Conservation (phyloP, 2,113 vertebrate genomes). For the Bolborhynchus lineola region DNA sequence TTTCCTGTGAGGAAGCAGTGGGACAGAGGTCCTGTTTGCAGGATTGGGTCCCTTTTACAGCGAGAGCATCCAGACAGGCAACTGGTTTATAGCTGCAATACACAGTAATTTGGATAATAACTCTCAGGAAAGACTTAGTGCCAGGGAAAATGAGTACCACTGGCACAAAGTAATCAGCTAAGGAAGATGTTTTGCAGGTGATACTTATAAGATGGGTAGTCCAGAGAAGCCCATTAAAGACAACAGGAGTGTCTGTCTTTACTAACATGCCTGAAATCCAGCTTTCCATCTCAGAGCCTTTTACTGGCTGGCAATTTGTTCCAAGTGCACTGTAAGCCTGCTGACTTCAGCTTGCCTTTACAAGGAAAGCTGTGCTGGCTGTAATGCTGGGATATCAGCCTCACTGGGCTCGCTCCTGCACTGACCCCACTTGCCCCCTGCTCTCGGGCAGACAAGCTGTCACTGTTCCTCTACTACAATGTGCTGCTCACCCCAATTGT, state of each 20-base stretch:
- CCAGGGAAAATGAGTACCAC: background rate
- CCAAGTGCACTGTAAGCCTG: background rate
- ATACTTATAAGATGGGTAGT: background rate
- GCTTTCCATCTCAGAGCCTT: background rate
- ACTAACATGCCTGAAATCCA: background rate
- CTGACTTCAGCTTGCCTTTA: background rate
- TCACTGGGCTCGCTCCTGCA: background rate
- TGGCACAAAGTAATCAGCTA: background rate
- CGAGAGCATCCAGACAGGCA: background rate
- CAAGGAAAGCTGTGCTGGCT: background rate
- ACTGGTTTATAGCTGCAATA: background rate
- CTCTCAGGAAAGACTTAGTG: background rate
- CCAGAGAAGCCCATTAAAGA: background rate
- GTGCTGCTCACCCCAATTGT: background rate
- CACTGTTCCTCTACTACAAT: background rate
- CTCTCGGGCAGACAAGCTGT: background rate
- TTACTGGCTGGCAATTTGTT: background rate
- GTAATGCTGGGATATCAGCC: accelerated
- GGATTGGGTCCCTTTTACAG: background rate
- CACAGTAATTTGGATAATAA: background rate
- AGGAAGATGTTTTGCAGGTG: background rate
- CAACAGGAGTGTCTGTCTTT: background rate
- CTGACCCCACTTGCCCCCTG: background rate
- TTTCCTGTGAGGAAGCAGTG: accelerated
- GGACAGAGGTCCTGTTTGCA: background rate